These are phyloP conservation scores for Cygnus buccinator DNA, from an alignment of 2,113 vertebrate species.

Conservation along the genomic window DNA sequence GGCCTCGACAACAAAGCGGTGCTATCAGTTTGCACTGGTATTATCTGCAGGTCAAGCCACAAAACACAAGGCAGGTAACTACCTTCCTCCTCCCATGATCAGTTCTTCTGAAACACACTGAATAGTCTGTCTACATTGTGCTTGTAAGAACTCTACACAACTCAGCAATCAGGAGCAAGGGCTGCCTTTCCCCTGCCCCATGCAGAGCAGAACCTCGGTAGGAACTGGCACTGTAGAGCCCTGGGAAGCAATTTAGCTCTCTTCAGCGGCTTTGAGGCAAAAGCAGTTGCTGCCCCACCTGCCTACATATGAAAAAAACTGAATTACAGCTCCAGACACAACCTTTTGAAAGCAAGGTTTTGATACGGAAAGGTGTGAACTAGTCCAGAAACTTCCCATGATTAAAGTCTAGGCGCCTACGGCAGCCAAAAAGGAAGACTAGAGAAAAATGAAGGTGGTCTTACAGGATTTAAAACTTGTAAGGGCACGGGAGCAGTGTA, in stretches of 20 bases:
- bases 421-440: not conserved
- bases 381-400: not conserved
- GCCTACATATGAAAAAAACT: not conserved
- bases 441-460: not conserved
- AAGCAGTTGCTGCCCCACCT: not conserved
- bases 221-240: fast-evolving
- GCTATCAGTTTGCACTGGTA: not conserved
- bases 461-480: fast-evolving
- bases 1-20: not conserved
- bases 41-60: constrained; percentile 21
- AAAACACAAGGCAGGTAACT: not conserved
- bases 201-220: not conserved
- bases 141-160: fast-evolving
- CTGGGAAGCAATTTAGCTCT: not conserved
- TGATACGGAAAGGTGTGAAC: not conserved
- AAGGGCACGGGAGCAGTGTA: not conserved
- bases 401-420: not conserved
- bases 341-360: not conserved
- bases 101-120: not conserved
- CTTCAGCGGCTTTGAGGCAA: not conserved
- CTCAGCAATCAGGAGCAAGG: fast-evolving
- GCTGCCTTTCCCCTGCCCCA: not conserved
- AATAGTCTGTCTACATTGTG: fast-evolving
- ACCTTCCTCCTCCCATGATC: not conserved
- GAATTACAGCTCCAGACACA: not conserved